A percentile compares a stretch with the other conserved stretches of the same genome.
phyloP scores from a whole-genome alignment of 2,888 invertebrate genomes.

The Noctua fimbriata region DNA sequence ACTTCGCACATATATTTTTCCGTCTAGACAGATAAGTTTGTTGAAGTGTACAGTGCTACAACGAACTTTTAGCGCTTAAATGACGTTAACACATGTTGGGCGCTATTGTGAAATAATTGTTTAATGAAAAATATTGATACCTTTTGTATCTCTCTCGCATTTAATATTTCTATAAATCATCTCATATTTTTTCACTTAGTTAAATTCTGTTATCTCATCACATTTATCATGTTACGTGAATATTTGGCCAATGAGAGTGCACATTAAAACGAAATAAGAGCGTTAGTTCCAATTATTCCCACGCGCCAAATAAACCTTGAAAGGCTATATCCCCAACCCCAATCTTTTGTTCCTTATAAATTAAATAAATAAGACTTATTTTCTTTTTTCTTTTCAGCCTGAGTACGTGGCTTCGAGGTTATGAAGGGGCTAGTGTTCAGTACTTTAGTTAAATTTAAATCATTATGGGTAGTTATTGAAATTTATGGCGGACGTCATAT shows the following conservation, averaged over 20 bases:
- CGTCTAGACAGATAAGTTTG: no score
- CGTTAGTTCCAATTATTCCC: neutral
- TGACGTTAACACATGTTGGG: no score
- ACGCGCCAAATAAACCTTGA: neutral
- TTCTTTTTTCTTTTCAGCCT: constrained; percentile 82
- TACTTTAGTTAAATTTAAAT: constrained; percentile 45
- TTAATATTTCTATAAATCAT: no score
- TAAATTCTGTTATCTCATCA: no score
- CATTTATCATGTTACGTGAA: neutral
- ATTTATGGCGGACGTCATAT: neutral
- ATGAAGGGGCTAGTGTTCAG: constrained; percentile 55
- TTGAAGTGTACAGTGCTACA: no score
- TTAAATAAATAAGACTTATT: neutral
- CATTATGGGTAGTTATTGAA: constrained; percentile 1
- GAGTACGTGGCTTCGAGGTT: constrained; percentile 88
- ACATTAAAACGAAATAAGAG: no score
- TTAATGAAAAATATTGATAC: no score
- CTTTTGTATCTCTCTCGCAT: neutral
- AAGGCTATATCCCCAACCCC: no score
- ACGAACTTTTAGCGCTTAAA: no score
- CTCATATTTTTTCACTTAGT: neutral
- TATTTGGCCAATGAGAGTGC: no score
- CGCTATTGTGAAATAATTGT: no score
- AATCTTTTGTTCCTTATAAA: neutral
- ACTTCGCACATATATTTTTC: no score